Base-by-base conservation (phyloP, 2,888 invertebrate genomes). In the Aporophyla nigra region DNA sequence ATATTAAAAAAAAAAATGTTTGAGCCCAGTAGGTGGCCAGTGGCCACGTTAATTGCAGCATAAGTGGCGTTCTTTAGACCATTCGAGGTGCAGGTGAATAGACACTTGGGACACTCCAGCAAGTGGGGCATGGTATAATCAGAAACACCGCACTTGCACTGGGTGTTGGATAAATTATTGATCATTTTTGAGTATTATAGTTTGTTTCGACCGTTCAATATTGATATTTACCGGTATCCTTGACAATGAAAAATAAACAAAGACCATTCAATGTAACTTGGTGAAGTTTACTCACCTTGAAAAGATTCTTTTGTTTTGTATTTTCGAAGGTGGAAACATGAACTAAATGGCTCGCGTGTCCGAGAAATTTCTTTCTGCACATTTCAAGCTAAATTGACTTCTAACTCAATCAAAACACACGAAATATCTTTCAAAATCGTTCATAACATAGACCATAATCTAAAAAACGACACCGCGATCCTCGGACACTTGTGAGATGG, bases 401-500 rank as follows among this genome's bases (percentile, higher is more conserved):
- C 21, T 24, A 19, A 10, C 4, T 5, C 14, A 58, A 70, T 3
- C 21, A 16, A 40, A 24, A 56, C 24, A 40, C 27, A 68, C 6
- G 0, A 56, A 40, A 61, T 24, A 14, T 5, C 40, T 6, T 12
- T 59, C 27, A 49, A 63, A 76, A 63, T 53, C 81, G 86, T 88
- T 86, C 77, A 43, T 91, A 78, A 67, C 87, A 90, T 92, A 86
- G 82, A 83, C 89, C 87, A 74, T 74, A 69, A 58, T 68, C 19
- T 82, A 95, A 95, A 96, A 95, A 95, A 95, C 92, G 92, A 95
- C 92, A 88, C 79, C 89, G 92, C 92, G 91, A 90, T 88, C 89
- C 87, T 84, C 92, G 91, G 93, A 94, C 95, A 95, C 95, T 95
- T 94, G 95, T 93, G 94, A 94, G 95, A 94, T 95, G 96, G 95